Evolutionary conservation across 2,797 vertebrate species (phyloP).

Genomic region (Muraenolepis orangiensis): DNA sequence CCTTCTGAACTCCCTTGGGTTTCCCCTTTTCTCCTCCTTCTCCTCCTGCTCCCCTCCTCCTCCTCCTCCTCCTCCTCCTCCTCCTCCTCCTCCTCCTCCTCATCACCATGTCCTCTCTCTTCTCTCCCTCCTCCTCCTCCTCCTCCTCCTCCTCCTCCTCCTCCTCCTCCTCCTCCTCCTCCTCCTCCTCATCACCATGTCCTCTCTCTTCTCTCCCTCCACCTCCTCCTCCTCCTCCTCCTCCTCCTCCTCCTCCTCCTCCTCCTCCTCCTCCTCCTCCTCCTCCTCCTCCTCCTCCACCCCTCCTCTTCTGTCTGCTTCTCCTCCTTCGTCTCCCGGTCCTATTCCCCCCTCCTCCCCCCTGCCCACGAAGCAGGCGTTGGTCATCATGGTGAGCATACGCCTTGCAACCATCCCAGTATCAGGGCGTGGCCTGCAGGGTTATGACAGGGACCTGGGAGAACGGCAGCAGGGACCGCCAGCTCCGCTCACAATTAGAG

Average conservation of each 20-base stretch:
- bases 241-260: no score
- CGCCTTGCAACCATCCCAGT: conserved; percentile 37
- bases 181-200: conserved; percentile 8
- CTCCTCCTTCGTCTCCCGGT: no score
- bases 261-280: background rate
- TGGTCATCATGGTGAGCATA: conserved; percentile 45
- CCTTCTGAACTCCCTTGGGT: no score
- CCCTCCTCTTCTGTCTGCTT: background rate
- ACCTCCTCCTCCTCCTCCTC: no score
- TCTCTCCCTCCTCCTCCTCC: conserved; percentile 24
- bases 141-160: conserved; percentile 37
- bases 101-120: no score
- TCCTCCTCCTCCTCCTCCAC: conserved; percentile 29
- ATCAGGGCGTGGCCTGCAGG: conserved; percentile 55
- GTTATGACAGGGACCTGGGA: conserved; percentile 56
- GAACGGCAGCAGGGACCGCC: conserved; percentile 16
- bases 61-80: no score
- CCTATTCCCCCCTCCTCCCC: conserved; percentile 3
- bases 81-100: no score
- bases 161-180: background rate
- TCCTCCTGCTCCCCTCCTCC: no score
- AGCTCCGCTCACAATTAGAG: background rate
- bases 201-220: no score
- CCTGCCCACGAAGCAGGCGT: background rate
- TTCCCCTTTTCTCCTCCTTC: background rate